phyloP scores from a whole-genome alignment of 2,113 vertebrate species.

The Caloenas nicobarica region DNA sequence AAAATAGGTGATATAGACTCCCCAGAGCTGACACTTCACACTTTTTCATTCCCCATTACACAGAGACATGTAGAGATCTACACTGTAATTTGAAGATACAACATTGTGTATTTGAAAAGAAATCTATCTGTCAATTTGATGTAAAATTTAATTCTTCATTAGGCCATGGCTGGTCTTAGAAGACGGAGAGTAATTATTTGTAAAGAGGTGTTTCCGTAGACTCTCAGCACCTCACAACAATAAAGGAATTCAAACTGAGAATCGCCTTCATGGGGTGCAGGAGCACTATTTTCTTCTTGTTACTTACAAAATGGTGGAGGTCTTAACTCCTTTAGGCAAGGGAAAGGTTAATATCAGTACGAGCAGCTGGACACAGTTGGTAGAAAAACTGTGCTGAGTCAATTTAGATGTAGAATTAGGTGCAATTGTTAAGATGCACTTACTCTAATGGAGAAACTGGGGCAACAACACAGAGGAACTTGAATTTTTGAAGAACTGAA shows the following conservation, averaged over 20 bases:
- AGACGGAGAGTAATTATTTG: background rate
- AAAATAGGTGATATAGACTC: background rate
- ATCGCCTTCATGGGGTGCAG: background rate
- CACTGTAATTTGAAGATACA: background rate
- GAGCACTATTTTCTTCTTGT: background rate
- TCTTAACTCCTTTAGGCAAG: background rate
- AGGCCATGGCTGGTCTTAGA: background rate
- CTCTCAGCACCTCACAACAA: background rate
- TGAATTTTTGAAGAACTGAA: background rate
- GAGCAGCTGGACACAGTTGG: background rate
- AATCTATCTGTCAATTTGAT: background rate
- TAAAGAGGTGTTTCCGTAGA: background rate
- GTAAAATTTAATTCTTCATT: background rate
- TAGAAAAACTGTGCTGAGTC: background rate
- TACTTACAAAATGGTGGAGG: background rate
- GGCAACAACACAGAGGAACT: background rate
- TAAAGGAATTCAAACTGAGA: background rate
- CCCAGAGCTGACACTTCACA: background rate
- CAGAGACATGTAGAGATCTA: background rate
- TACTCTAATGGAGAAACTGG: background rate
- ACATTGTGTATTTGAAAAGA: background rate
- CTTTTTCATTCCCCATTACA: background rate
- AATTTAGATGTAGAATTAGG: background rate
- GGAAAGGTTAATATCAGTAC: background rate
- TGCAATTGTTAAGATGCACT: background rate